Evolutionary conservation across 2,113 vertebrate genomes (phyloP).

Genomic region (Isurus oxyrinchus): DNA sequence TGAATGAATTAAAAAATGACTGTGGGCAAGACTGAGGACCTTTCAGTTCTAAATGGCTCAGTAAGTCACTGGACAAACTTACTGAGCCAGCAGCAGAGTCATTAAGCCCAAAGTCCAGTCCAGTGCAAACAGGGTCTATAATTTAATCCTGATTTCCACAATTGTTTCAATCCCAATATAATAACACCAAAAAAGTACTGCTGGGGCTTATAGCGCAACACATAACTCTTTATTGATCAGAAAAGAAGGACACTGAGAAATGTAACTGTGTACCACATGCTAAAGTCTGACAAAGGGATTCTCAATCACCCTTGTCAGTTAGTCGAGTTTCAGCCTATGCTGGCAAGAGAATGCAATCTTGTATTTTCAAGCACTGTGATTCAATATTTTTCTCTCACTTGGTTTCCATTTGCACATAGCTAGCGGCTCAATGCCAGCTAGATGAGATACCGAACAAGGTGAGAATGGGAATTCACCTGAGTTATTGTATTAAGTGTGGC

Average conservation of each 20-base stretch:
- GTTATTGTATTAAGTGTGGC: conserved; percentile 19
- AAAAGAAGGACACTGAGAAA: background rate
- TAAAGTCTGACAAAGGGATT: background rate
- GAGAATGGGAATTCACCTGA: background rate
- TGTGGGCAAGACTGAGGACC: too few relatives aligned
- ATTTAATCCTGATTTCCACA: too few relatives aligned
- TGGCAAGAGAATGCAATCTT: background rate
- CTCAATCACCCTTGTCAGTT: background rate
- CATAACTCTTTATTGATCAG: background rate
- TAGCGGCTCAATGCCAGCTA: background rate
- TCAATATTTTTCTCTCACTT: background rate
- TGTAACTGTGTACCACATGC: background rate
- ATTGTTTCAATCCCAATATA: background rate
- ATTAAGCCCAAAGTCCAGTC: too few relatives aligned
- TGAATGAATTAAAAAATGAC: too few relatives aligned
- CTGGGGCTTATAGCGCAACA: background rate
- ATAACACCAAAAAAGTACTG: background rate
- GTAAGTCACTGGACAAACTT: background rate
- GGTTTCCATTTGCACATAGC: background rate
- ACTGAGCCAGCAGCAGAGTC: background rate
- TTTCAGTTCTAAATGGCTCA: too few relatives aligned
- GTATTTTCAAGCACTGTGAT: background rate
- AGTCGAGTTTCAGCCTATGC: background rate
- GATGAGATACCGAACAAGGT: background rate
- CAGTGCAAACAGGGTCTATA: too few relatives aligned